Evolutionary conservation across 2,797 vertebrate species (phyloP), one percentile per base, ranked within the genome.

Genomic region (Pangasius sanitwongsei): DNA sequence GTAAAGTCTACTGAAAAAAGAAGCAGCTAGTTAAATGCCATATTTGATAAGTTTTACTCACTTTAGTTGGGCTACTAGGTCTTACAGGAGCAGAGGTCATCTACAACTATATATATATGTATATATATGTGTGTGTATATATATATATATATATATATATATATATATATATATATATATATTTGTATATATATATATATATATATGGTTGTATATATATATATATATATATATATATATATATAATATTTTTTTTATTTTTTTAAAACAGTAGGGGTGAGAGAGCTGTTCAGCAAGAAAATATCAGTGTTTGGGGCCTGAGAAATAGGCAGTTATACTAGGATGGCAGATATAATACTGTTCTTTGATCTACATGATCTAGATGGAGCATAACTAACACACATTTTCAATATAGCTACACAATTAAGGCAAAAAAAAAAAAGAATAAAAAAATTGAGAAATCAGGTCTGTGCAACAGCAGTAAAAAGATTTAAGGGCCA

Each of bases 301-400:
- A 84, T 84, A 11, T 85, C 63, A 34, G 48, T 8, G 63, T 67
- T 67, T 20, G 7, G 37, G 25, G 23, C 44, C 50, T 16, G 13
- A 85, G 67, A 50, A 72, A 57, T 25, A 55, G 72, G n/a, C 53
- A 6, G 48, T 3, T 74, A 23, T 25, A 20, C 31, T 20, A 11
- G 28, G 69, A 59, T 75, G 53, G 13, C 8, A 34, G 85, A 75
- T 75, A 74, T 86, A n/a, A 86, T 75, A 34, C 3, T 53, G 20
- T 55, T 55, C 28, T 25, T 41, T 70, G 20, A 86, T 74, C 50
- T 57, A 50, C 50, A 25, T 16, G 67, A 74, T 74, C 23, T 18
- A 86, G 53, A 69, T 67, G 83, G n/a, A 75, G 69, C 69, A 28
- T n/a, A 59, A 86, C 69, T 57, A 28, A 59, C 20, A 74, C 69